Conservation (phyloP, 2,113 vertebrate genomes). For the Sminthopsis crassicaudata region DNA sequence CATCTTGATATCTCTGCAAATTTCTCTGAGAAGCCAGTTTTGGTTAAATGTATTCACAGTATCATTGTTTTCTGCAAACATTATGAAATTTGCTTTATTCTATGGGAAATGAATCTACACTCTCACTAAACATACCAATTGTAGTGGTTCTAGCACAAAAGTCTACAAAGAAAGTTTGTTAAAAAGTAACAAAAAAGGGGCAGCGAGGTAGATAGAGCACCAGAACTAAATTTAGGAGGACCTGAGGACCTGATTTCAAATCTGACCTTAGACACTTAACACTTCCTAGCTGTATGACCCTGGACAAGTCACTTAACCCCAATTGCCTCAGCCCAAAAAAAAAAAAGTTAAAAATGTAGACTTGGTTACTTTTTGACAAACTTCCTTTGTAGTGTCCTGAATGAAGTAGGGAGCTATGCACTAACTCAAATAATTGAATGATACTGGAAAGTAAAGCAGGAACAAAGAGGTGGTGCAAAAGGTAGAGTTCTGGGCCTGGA, state of each 20-base stretch:
- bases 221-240: no score
- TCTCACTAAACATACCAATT: neutral
- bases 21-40: constrained; percentile 5
- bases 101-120: neutral
- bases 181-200: constrained; percentile 3
- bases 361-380: no score
- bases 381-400: neutral
- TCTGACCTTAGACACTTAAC: no score
- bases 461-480: neutral
- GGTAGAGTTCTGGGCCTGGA: neutral
- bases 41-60: neutral
- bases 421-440: neutral
- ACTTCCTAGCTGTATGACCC: no score
- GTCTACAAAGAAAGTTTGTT: neutral
- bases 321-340: no score
- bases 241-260: no score
- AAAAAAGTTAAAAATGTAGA: neutral
- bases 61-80: neutral
- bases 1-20: neutral
- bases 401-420: neutral
- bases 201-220: no score
- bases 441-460: neutral
- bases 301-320: no score
- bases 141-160: neutral
- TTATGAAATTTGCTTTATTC: neutral